Evolutionary conservation across 2,888 invertebrate genomes (phyloP).

Genomic region (Conistra vaccinii): DNA sequence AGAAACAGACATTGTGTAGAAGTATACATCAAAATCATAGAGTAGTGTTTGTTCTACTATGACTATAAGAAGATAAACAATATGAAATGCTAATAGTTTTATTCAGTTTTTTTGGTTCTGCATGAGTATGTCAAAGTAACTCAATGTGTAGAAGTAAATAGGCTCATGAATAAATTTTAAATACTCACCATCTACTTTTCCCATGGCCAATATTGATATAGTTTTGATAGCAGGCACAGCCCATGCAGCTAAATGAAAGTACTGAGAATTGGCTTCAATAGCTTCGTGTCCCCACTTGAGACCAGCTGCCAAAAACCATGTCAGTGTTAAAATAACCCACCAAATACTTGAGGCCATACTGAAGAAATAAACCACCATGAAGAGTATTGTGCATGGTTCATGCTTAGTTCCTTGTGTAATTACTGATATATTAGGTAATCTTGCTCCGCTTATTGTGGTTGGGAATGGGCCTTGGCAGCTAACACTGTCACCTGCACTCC

Average conservation of each 20-base stretch:
- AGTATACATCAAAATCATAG: background rate
- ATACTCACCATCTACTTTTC: constrained; percentile 97
- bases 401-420: constrained; percentile 97
- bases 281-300: constrained; percentile 99
- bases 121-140: constrained; percentile 1
- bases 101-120: background rate
- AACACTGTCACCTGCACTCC: constrained; percentile 95
- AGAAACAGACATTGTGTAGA: background rate
- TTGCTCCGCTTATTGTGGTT: constrained; percentile 92
- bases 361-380: constrained; percentile 99
- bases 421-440: constrained; percentile 94
- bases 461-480: constrained; percentile 96
- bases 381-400: constrained; percentile 97
- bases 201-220: constrained; percentile 98
- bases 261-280: constrained; percentile 98
- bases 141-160: background rate
- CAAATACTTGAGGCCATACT: constrained; percentile 99
- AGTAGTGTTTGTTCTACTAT: background rate
- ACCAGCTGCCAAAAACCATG: constrained; percentile 99
- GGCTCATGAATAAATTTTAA: background rate
- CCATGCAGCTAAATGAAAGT: constrained; percentile 99
- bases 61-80: background rate
- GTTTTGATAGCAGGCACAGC: constrained; percentile 98
- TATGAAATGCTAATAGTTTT: background rate
- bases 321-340: constrained; percentile 99